Conservation (phyloP, 2,113 vertebrate genomes). For the Anarrhichthys ocellatus region DNA sequence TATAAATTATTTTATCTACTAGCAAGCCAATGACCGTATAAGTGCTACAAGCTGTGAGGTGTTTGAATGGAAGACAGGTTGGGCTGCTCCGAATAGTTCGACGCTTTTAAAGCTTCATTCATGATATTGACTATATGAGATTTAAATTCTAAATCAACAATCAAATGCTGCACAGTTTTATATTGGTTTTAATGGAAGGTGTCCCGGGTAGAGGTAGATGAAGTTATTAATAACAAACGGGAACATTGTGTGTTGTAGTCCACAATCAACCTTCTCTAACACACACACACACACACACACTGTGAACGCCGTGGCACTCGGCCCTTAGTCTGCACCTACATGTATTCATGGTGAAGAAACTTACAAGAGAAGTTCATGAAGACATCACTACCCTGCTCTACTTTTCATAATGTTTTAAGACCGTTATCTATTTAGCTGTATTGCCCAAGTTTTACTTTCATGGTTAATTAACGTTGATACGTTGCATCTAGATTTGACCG, state of each 20-base stretch:
- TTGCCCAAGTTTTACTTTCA: slow-evolving; percentile 30
- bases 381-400: not conserved
- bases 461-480: not conserved
- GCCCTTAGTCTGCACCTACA: not conserved
- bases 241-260: not conserved
- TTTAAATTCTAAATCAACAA: not conserved
- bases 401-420: not conserved
- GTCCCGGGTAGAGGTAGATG: not conserved
- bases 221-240: not conserved
- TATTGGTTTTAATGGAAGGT: not conserved
- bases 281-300: not conserved
- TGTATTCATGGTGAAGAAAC: not conserved
- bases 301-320: not conserved
- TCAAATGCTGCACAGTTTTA: not conserved
- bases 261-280: not conserved
- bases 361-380: not conserved
- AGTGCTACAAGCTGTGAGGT: slow-evolving; percentile 24
- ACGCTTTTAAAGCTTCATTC: not conserved
- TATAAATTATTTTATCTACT: slow-evolving; percentile 31
- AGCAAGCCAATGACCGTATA: slow-evolving; percentile 30
- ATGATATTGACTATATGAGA: not conserved
- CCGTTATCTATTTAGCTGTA: not conserved
- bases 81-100: not conserved
- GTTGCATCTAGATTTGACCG: slow-evolving; percentile 18
- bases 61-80: slow-evolving; percentile 17